Percentiles rank a stretch among this genome's conserved stretches.
Evolutionary conservation across 2,113 vertebrate genomes (phyloP).

Genomic region (Herpailurus yagouaroundi): DNA sequence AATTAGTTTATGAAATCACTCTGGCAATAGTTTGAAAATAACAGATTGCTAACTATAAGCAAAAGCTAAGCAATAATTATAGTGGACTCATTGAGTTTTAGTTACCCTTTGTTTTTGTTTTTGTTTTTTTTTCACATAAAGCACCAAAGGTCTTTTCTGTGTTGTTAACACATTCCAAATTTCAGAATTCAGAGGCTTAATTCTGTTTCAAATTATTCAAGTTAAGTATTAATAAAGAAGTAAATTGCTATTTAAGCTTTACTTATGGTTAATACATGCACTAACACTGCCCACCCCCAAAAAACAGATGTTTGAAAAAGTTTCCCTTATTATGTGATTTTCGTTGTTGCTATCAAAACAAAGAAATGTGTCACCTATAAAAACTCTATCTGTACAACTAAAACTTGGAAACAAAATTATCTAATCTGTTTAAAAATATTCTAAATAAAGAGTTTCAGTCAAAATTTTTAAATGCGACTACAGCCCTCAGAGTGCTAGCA

Average conservation of each 20-base stretch:
- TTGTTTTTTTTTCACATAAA: neutral
- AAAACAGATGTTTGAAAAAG: neutral
- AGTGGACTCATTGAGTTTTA: neutral
- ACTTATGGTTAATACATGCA: constrained; percentile 24
- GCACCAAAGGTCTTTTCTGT: neutral
- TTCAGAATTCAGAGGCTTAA: constrained; percentile 25
- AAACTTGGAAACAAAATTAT: constrained; percentile 29
- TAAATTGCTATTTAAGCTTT: neutral
- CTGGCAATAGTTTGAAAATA: constrained; percentile 45
- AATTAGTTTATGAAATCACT: constrained; percentile 22
- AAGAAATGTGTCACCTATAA: constrained; percentile 6
- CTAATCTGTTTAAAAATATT: constrained; percentile 43
- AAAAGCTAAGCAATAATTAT: constrained; percentile 32
- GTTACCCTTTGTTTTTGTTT: neutral
- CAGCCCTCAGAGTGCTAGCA: neutral
- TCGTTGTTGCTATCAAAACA: neutral
- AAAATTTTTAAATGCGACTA: neutral
- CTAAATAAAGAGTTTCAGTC: constrained; percentile 6
- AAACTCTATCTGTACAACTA: constrained; percentile 17
- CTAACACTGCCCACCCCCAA: neutral
- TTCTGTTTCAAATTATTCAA: constrained; percentile 43
- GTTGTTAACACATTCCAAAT: constrained; percentile 12
- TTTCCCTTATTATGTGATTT: constrained; percentile 30
- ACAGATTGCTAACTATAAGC: neutral
- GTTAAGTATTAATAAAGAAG: constrained; percentile 24